Evolutionary conservation across 2,888 invertebrate genomes (phyloP).

Genomic region (Cephonodes hylas): DNA sequence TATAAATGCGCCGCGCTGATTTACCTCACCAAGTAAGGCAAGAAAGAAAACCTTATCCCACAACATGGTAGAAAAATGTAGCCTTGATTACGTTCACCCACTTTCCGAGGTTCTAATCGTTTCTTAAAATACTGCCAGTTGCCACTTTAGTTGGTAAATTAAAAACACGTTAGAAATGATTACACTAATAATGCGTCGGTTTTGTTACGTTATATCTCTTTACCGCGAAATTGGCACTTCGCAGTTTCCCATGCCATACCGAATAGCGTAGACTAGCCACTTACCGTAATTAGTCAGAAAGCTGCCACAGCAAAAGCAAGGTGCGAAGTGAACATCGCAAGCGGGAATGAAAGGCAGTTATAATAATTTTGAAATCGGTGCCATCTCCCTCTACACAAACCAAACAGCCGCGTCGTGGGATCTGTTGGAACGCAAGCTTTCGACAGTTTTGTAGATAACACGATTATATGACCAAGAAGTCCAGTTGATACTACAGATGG

Average conservation of each 20-base stretch:
- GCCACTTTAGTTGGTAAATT: not conserved
- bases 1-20: not conserved
- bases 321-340: not conserved
- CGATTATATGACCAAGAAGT: not conserved
- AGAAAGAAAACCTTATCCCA: not conserved
- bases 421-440: conserved; percentile 1
- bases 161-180: not conserved
- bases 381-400: not conserved
- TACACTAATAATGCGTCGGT: not conserved
- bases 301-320: not conserved
- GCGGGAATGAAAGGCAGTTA: not conserved
- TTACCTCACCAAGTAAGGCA: not conserved
- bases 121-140: not conserved
- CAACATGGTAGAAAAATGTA: not conserved
- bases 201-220: not conserved
- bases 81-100: not conserved
- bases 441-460: not conserved
- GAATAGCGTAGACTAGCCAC: not conserved
- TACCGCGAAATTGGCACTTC: not conserved
- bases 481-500: not conserved
- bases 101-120: not conserved
- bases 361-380: not conserved
- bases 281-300: not conserved
- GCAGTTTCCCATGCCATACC: not conserved
- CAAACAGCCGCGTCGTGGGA: not conserved